Percentiles rank a stretch among this genome's conserved stretches.
phyloP scores from a whole-genome alignment of 1,140 invertebrate species.

The Aporrectodea caliginosa region DNA sequence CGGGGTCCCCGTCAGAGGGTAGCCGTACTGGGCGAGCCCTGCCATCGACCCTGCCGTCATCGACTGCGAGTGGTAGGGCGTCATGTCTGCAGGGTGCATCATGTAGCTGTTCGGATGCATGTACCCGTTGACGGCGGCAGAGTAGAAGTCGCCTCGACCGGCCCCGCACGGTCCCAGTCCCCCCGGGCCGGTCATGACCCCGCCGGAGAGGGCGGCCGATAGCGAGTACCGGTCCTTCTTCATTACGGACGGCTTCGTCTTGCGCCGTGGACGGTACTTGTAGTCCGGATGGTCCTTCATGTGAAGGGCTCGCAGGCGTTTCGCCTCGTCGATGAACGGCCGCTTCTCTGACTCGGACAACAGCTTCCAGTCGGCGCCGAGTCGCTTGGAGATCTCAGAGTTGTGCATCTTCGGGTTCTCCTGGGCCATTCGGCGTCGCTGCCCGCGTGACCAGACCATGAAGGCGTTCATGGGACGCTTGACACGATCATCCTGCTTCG shows the following conservation, averaged over 20 bases:
- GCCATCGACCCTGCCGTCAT: neutral
- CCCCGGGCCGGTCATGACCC: neutral
- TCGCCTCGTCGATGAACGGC: constrained; percentile 99
- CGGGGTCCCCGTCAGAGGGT: neutral
- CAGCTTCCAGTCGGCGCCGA: constrained; percentile 98
- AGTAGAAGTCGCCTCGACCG: neutral
- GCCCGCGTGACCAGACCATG: constrained; percentile 99
- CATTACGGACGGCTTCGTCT: constrained; percentile 54
- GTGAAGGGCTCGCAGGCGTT: constrained; percentile 90
- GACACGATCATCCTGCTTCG: constrained; percentile 62
- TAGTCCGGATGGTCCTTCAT: constrained; percentile 99
- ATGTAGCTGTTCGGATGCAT: neutral
- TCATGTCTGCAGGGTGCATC: neutral
- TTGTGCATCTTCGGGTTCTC: constrained; percentile 99
- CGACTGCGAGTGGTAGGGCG: neutral
- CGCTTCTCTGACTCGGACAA: constrained; percentile 91
- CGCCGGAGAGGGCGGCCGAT: too few relatives aligned
- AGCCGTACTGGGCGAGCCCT: neutral
- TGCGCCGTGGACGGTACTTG: constrained; percentile 76
- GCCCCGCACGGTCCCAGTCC: neutral
- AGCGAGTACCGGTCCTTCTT: constrained; percentile 37
- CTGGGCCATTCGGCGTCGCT: constrained; percentile 97
- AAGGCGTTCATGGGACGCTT: constrained; percentile 99
- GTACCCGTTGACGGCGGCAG: neutral
- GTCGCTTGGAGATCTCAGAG: constrained; percentile 93